Conservation (phyloP, 2,888 invertebrate genomes). For the Temnothorax unifasciatus region DNA sequence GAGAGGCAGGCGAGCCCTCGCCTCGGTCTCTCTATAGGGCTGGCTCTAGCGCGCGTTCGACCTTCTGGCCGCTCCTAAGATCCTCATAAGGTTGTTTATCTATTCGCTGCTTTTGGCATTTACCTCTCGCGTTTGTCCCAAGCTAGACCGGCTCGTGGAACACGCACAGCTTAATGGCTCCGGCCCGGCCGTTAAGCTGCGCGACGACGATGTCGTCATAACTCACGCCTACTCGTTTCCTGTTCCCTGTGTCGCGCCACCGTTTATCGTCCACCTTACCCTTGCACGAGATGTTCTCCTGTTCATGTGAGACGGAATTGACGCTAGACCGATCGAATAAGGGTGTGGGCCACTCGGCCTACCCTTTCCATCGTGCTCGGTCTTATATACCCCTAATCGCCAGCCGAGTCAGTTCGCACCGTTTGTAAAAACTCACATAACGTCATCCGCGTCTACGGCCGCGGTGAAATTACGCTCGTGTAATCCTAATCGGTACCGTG, state of each 20-base stretch:
- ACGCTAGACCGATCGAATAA: conserved; percentile 6
- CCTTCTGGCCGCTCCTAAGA: conserved; percentile 77
- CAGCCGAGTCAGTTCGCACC: conserved; percentile 32
- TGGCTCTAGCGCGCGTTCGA: conserved; percentile 60
- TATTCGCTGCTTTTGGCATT: conserved; percentile 80
- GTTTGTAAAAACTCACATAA: conserved; percentile 41
- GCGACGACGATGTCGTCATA: conserved; percentile 43
- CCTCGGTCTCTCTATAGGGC: conserved; percentile 43
- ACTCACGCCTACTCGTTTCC: conserved; percentile 63
- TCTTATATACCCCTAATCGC: conserved; percentile 64
- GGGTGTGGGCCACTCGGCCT: neutral
- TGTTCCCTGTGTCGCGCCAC: conserved; percentile 58
- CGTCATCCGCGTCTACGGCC: neutral
- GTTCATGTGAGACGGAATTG: conserved; percentile 79
- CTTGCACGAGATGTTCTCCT: conserved; percentile 75
- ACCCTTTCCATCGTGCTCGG: conserved; percentile 9
- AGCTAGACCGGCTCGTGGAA: conserved; percentile 27
- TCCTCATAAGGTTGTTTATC: conserved; percentile 82
- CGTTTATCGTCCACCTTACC: conserved; percentile 35
- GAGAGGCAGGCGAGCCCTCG: conserved; percentile 33
- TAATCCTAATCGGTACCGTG: conserved; percentile 15
- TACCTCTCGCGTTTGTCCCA: conserved; percentile 56
- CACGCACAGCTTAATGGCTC: conserved; percentile 7
- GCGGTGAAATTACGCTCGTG: neutral
- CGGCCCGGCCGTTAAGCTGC: neutral